Conservation (phyloP, 2,113 vertebrate genomes). For the Pluvialis apricaria region DNA sequence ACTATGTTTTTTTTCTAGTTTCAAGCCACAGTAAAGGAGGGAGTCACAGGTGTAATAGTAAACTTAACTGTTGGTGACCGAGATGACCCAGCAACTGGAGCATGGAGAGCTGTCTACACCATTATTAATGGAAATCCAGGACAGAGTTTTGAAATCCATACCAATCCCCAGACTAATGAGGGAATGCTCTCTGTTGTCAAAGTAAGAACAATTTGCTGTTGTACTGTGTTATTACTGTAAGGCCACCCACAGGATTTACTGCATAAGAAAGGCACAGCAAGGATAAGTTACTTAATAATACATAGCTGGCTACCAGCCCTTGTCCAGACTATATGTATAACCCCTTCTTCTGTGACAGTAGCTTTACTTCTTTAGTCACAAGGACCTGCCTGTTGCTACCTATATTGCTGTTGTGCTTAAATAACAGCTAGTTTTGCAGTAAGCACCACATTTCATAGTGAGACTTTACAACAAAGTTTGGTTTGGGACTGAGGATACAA, state of each 20-base stretch:
- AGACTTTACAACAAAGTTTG: background rate
- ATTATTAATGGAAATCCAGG: slow-evolving; percentile 93
- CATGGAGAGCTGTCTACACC: slow-evolving; percentile 90
- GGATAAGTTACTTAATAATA: background rate
- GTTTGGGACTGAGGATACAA: background rate
- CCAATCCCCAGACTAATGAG: slow-evolving; percentile 93
- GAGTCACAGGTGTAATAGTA: slow-evolving; percentile 87
- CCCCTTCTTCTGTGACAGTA: background rate
- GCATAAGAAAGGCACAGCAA: background rate
- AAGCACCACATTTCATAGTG: background rate
- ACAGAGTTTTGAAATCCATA: slow-evolving; percentile 92
- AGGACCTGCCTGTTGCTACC: background rate
- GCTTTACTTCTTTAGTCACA: background rate
- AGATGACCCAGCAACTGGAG: slow-evolving; percentile 89
- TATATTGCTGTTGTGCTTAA: background rate
- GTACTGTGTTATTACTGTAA: background rate
- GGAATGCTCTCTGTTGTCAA: slow-evolving; percentile 96
- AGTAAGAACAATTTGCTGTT: slow-evolving; percentile 67
- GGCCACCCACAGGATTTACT: background rate
- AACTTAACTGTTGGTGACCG: slow-evolving; percentile 92
- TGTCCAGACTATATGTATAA: background rate
- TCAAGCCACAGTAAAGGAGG: slow-evolving; percentile 89
- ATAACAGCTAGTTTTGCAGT: background rate
- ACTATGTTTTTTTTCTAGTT: slow-evolving; percentile 74
- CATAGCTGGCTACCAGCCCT: background rate